Conservation (phyloP, 2,113 vertebrate genomes). For the Apaloderma vittatum region DNA sequence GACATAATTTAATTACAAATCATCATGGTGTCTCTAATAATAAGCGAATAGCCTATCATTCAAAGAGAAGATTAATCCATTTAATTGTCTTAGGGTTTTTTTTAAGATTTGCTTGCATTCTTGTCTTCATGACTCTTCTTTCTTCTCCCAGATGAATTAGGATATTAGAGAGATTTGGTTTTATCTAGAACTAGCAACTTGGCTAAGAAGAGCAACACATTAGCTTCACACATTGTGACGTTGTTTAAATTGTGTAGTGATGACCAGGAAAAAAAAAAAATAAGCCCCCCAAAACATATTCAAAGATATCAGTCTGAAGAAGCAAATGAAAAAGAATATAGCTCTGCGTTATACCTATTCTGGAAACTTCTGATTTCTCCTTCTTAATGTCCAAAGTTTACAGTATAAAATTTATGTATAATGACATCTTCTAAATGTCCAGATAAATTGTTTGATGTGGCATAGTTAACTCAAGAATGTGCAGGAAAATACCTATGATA, state of each 20-base stretch:
- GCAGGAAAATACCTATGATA: not conserved
- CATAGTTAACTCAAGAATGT: not conserved
- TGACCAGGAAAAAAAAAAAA: not conserved
- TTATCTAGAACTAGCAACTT: not conserved
- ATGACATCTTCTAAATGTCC: not conserved
- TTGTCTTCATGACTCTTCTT: not conserved
- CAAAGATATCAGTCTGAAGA: not conserved
- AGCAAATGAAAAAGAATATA: accelerated
- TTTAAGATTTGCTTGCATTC: not conserved
- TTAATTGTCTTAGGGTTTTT: not conserved
- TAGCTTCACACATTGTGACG: accelerated
- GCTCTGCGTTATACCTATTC: not conserved
- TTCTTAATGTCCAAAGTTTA: not conserved
- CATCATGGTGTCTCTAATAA: not conserved
- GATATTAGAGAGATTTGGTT: not conserved
- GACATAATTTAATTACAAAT: conserved; percentile 24
- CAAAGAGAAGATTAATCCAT: not conserved
- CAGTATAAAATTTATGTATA: not conserved
- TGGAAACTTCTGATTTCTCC: not conserved
- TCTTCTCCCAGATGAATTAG: not conserved
- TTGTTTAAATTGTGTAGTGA: not conserved
- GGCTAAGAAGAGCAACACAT: not conserved
- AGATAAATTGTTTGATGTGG: not conserved
- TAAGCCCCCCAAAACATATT: accelerated
- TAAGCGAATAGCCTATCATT: not conserved